Conservation (phyloP, 1,140 invertebrate species). For the Lasioglossum baleicum region DNA sequence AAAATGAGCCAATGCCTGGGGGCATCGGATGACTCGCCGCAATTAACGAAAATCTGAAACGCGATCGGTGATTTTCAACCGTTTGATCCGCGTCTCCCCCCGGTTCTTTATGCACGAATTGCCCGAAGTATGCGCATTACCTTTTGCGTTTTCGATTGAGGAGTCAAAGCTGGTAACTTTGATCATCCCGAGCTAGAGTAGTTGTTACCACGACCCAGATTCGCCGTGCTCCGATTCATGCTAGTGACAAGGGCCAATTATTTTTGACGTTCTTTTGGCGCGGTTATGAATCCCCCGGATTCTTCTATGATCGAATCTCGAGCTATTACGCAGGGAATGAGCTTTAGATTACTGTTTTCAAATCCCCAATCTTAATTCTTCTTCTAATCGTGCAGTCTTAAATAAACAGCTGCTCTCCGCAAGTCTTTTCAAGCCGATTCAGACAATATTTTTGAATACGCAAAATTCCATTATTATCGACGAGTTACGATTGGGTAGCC, state of each 20-base stretch:
- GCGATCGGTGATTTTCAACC: not conserved
- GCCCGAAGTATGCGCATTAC: slow-evolving; percentile 10
- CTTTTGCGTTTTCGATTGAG: not conserved
- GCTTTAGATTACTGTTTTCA: not conserved
- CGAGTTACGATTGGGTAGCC: too few relatives aligned
- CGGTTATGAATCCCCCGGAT: not conserved
- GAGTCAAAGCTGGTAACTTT: slow-evolving; percentile 29
- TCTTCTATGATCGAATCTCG: not conserved
- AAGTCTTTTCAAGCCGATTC: too few relatives aligned
- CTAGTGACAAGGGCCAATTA: slow-evolving; percentile 2
- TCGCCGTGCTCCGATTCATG: not conserved
- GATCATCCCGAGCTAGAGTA: not conserved
- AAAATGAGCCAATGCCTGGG: too few relatives aligned
- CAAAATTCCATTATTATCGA: too few relatives aligned
- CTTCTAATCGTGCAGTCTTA: too few relatives aligned
- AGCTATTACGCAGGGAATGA: not conserved
- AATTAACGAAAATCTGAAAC: slow-evolving; percentile 1
- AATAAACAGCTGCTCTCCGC: too few relatives aligned
- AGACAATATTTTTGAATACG: too few relatives aligned
- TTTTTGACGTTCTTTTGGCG: not conserved
- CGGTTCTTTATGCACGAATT: not conserved
- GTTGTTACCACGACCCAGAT: slow-evolving; percentile 17
- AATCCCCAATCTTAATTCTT: too few relatives aligned
- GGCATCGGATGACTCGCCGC: too few relatives aligned
- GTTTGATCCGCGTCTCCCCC: not conserved